A percentile compares a stretch with the other conserved stretches of the same genome.
Evolutionary conservation across 1,140 invertebrate genomes (phyloP).

Genomic region (Oncopodura yosiiana): DNA sequence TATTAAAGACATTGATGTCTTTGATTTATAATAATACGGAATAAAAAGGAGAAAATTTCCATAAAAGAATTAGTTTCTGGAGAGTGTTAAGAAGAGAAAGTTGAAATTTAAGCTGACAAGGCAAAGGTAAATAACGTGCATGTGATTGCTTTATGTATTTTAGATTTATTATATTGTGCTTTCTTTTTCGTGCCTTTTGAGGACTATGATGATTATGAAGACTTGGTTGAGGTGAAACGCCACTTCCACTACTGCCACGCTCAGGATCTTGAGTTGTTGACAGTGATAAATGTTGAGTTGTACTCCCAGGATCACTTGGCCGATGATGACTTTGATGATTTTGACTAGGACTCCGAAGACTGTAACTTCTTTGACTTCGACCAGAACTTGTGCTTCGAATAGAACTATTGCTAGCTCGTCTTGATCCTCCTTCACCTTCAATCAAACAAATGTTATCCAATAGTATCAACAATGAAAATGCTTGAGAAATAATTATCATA

Average conservation of each 20-base stretch:
- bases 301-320: slow-evolving; percentile 27
- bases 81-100: no score
- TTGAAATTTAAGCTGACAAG: no score
- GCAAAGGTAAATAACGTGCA: no score
- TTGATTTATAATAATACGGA: no score
- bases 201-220: slow-evolving; percentile 15
- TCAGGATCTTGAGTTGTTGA: slow-evolving; percentile 2
- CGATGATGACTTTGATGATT: slow-evolving; percentile 29
- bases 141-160: no score
- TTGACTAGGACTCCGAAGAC: slow-evolving; percentile 21
- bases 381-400: slow-evolving; percentile 28
- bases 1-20: no score
- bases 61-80: no score
- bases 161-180: no score
- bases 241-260: not conserved
- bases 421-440: slow-evolving; percentile 16
- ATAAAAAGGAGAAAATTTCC: no score
- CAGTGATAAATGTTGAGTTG: slow-evolving; percentile 2
- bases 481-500: not conserved
- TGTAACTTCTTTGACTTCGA: slow-evolving; percentile 25
- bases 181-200: slow-evolving; percentile 21
- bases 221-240: slow-evolving; percentile 2
- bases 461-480: no score
- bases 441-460: not conserved
- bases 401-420: slow-evolving; percentile 32